Conservation (phyloP, 2,797 vertebrate species). For the Cercopithecus hamlyni region DNA sequence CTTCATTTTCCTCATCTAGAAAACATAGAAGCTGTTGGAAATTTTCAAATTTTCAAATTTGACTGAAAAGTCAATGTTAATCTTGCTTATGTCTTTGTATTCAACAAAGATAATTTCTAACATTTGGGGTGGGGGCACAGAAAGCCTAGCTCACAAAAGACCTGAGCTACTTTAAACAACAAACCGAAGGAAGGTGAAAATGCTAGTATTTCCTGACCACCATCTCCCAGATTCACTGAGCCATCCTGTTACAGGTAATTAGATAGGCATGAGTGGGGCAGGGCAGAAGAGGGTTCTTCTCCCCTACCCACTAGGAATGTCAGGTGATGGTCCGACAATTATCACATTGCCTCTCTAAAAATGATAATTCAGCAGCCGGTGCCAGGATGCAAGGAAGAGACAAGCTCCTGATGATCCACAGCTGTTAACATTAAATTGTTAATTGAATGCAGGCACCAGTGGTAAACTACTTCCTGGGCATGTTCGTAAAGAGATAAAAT, state of each 20-base stretch:
- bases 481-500: not conserved
- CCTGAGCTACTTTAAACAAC: not conserved
- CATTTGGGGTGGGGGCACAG: not conserved
- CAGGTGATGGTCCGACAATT: not conserved
- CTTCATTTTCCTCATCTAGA: not conserved
- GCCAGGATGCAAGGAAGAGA: not conserved
- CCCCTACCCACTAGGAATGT: not conserved
- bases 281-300: not conserved
- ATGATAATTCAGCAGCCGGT: not conserved
- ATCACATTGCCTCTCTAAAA: not conserved
- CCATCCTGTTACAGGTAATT: not conserved
- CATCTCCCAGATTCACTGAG: not conserved
- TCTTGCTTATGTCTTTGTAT: not conserved
- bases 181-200: constrained; percentile 32
- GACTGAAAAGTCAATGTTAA: not conserved
- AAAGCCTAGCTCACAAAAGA: not conserved
- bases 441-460: not conserved
- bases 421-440: not conserved
- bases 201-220: not conserved
- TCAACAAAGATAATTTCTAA: constrained; percentile 13
- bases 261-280: not conserved
- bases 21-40: not conserved
- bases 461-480: not conserved
- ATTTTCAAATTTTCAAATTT: not conserved
- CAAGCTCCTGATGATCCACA: not conserved